These are phyloP conservation scores for Chaetodon trifasciatus DNA, from an alignment of 2,797 vertebrate genomes.

Conservation along the genomic window DNA sequence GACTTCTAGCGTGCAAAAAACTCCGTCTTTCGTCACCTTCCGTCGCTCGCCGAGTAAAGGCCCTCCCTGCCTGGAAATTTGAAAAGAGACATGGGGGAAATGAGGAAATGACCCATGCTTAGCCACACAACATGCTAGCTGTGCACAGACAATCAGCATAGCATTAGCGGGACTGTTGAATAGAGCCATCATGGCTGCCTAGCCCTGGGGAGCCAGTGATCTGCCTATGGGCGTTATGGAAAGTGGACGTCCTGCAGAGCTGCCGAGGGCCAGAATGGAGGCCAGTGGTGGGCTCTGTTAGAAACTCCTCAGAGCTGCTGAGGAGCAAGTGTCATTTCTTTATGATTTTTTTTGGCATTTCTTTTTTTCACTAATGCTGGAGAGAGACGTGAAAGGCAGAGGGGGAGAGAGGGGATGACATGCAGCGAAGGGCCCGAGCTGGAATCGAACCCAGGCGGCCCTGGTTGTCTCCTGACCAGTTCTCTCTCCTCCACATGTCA, in stretches of 20 bases:
- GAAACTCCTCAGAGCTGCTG: slow-evolving; percentile 34
- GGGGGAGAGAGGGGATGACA: too few species aligned
- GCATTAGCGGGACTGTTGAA: slow-evolving; percentile 73
- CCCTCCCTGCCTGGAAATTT: slow-evolving; percentile 64
- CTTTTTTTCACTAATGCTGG: not conserved
- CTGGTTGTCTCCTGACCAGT: too few species aligned
- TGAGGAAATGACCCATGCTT: slow-evolving; percentile 80
- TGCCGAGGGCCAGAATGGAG: slow-evolving; percentile 52
- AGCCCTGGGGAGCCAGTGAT: slow-evolving; percentile 66
- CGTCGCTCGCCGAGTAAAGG: slow-evolving; percentile 54
- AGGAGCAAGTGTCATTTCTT: slow-evolving; percentile 27
- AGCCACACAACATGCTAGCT: slow-evolving; percentile 73
- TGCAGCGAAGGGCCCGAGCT: too few species aligned
- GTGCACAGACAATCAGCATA: slow-evolving; percentile 75
- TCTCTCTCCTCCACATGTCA: not conserved
- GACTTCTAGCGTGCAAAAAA: slow-evolving; percentile 44
- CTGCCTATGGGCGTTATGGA: slow-evolving; percentile 74
- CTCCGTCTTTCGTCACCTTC: slow-evolving; percentile 42
- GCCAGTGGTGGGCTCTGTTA: slow-evolving; percentile 32
- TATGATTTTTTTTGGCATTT: slow-evolving; percentile 1
- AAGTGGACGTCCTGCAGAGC: slow-evolving; percentile 67
- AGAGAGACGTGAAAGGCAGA: too few species aligned
- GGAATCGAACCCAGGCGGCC: too few species aligned
- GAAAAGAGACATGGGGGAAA: slow-evolving; percentile 74
- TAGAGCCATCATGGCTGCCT: slow-evolving; percentile 69